Evolutionary conservation across 2,113 vertebrate genomes (phyloP), one percentile per base, ranked within the genome.

Genomic region (Scomber scombrus): DNA sequence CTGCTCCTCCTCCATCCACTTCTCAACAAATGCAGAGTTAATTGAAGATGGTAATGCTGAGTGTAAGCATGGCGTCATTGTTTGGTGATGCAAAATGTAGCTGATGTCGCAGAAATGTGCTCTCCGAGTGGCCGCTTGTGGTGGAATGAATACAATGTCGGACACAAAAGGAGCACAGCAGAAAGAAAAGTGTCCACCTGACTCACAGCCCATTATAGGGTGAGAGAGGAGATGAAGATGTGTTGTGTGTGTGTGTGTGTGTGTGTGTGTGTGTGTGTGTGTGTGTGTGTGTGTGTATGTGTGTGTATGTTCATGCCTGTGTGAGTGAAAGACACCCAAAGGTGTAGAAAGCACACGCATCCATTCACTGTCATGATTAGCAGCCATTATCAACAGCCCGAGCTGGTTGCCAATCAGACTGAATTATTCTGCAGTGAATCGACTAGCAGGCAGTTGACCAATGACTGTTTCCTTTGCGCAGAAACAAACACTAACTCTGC

Each of bases 131-230:
- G 89, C 82, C 47, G 10, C 69, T 0, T 0, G 0, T 85, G 81
- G 81, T 70, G 81, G 89, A 84, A 84, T 85, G 85, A 92, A 87
- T 83, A 83, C 89, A 84, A 82, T 76, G 85, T 58, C 15, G 86
- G 74, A 85, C 87, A 93, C 90, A 91, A 93, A 93, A 86, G 89
- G 70, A 88, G 81, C 77, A 16, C 66, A 60, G 81, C 85, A 90
- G 81, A 89, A 87, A 89, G 87, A 88, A 84, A 91, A 91, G 90
- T 91, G 91, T 89, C 91, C 88, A 93, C 92, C 91, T 88, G 85
- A 92, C 85, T 91, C 78, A 79, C 78, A 91, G 80, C 92, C 89
- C 66, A 92, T 92, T 92, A 90, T 50, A 80, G 88, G 71, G 85
- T 66, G 84, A 89, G 88, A 89, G 80, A 90, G 80, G 81, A 89